These are phyloP conservation scores for Dolichomitus sp. DNA, from an alignment of 2,888 invertebrate genomes.

Conservation along the genomic window DNA sequence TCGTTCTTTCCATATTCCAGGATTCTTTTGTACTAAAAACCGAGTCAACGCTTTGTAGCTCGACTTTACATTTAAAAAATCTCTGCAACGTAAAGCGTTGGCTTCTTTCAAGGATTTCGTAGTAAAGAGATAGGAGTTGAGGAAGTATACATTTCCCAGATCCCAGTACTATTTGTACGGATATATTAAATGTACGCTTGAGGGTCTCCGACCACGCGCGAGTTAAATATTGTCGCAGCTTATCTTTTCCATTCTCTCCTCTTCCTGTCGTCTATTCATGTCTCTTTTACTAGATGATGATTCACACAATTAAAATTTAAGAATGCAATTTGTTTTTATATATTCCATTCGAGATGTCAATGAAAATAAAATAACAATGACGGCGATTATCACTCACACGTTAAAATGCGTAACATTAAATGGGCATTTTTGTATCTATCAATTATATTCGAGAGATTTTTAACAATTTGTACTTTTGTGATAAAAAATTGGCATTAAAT, in stretches of 20 bases:
- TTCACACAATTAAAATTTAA: neutral
- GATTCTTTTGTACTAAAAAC: constrained; percentile 55
- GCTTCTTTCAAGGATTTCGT: constrained; percentile 62
- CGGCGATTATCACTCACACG: too few relatives aligned
- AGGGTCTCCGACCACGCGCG: constrained; percentile 44
- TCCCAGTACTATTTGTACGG: constrained; percentile 61
- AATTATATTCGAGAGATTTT: too few relatives aligned
- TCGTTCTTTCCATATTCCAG: constrained; percentile 71
- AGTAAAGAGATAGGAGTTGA: constrained; percentile 63
- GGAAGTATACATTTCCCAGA: constrained; percentile 66
- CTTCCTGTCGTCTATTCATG: neutral
- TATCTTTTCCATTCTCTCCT: constrained; percentile 70
- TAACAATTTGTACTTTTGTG: too few relatives aligned
- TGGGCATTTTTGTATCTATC: too few relatives aligned
- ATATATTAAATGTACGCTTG: constrained; percentile 52
- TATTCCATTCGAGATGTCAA: too few relatives aligned
- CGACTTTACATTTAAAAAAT: constrained; percentile 52
- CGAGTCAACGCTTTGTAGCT: constrained; percentile 42
- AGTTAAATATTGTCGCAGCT: constrained; percentile 79
- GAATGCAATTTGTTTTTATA: neutral
- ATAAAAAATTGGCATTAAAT: too few relatives aligned
- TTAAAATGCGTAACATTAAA: too few relatives aligned
- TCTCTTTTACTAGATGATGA: neutral
- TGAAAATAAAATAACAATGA: too few relatives aligned
- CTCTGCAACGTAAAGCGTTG: neutral